Evolutionary conservation across 1,140 invertebrate species (phyloP).

Genomic region (Temnothorax longispinosus): DNA sequence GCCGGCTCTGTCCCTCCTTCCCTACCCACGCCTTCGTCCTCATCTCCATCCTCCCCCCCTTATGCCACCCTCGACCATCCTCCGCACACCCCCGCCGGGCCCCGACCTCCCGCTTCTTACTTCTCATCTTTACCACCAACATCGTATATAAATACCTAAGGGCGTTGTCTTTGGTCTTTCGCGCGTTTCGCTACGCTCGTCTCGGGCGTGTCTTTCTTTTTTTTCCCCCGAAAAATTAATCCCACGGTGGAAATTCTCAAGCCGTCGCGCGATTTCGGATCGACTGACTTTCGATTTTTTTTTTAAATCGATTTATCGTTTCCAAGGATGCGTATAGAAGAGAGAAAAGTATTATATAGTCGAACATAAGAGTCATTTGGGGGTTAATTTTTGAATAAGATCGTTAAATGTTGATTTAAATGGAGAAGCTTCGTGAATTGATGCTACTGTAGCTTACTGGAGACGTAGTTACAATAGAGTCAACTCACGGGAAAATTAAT

Average conservation of each 20-base stretch:
- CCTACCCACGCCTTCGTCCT: slow-evolving; percentile 74
- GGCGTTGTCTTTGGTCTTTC: slow-evolving; percentile 85
- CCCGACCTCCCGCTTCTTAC: slow-evolving; percentile 70
- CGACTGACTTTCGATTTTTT: not conserved
- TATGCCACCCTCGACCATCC: slow-evolving; percentile 64
- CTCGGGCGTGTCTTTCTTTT: slow-evolving; percentile 20
- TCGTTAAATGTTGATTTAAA: slow-evolving; percentile 55
- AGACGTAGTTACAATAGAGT: slow-evolving; percentile 45
- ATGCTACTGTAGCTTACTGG: slow-evolving; percentile 10
- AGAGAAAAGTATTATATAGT: not conserved
- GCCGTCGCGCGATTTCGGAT: not conserved
- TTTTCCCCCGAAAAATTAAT: slow-evolving; percentile 31
- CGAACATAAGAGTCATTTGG: not conserved
- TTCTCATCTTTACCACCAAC: slow-evolving; percentile 82
- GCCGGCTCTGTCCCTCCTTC: slow-evolving; percentile 62
- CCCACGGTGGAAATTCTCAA: not conserved
- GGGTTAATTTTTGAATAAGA: slow-evolving; percentile 50
- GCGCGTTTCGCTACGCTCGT: slow-evolving; percentile 66
- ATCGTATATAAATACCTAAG: slow-evolving; percentile 84
- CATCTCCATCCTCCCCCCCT: slow-evolving; percentile 76
- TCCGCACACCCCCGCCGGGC: slow-evolving; percentile 46
- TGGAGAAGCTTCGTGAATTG: slow-evolving; percentile 27
- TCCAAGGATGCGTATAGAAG: not conserved
- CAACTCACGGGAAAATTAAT: slow-evolving; percentile 55
- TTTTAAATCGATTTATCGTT: not conserved